Conservation (phyloP, 2,113 vertebrate species). For the Notothenia coriiceps region DNA sequence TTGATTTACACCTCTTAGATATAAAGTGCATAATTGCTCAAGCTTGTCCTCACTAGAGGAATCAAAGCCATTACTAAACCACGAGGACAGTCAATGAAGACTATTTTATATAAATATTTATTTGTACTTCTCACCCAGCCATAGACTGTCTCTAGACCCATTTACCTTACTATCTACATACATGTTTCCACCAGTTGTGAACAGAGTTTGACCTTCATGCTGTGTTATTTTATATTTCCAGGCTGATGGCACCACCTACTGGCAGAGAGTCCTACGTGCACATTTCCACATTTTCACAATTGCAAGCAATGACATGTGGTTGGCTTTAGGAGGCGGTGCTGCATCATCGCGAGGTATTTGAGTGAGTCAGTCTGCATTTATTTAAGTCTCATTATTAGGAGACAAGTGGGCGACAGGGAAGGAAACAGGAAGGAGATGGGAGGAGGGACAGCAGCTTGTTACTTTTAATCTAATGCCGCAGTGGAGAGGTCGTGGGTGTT, state of each 20-base stretch:
- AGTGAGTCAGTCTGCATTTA: constrained; percentile 6
- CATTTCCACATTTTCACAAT: neutral
- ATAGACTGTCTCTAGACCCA: neutral
- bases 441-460: no score
- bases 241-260: constrained; percentile 48
- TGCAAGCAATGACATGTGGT: neutral
- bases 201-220: neutral
- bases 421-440: neutral
- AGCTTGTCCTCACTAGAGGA: neutral
- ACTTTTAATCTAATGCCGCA: neutral
- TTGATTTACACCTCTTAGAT: constrained; percentile 22
- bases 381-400: neutral
- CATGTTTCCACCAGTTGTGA: neutral
- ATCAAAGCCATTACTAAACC: neutral
- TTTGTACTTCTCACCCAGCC: neutral
- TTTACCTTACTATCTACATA: neutral
- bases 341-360: neutral
- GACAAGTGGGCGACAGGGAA: no score
- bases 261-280: constrained; percentile 18
- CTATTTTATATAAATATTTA: neutral
- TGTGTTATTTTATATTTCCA: neutral
- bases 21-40: neutral
- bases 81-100: neutral
- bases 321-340: constrained; percentile 26
- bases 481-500: neutral